These are phyloP conservation scores for Ectemnius continuus DNA, from an alignment of 2,888 invertebrate species.

Conservation along the genomic window DNA sequence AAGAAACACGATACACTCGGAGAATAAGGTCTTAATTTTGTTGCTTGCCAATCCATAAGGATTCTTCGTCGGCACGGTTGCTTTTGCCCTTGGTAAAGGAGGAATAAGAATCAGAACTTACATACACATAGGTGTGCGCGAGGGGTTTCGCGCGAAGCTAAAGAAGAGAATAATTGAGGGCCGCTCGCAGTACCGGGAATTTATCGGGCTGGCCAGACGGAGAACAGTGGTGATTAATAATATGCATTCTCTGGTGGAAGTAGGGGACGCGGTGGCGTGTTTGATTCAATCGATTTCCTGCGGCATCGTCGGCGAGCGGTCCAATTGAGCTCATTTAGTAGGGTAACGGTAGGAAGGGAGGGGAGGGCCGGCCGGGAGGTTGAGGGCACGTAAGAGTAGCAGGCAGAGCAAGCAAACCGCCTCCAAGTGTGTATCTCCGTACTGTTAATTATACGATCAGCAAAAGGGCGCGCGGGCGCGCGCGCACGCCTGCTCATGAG, in stretches of 20 bases:
- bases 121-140: too few species aligned
- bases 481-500: neutral
- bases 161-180: too few species aligned
- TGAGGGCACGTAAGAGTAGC: too few species aligned
- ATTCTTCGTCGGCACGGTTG: too few species aligned
- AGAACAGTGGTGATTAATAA: neutral
- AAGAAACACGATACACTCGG: too few species aligned
- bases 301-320: neutral
- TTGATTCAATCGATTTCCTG: neutral
- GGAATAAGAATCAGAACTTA: too few species aligned
- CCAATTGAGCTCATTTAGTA: conserved; percentile 9
- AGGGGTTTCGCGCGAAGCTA: too few species aligned
- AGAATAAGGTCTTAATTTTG: too few species aligned
- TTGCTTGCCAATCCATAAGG: too few species aligned
- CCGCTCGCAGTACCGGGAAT: neutral
- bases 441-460: conserved; percentile 46
- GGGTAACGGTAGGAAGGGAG: too few species aligned
- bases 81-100: too few species aligned
- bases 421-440: conserved; percentile 21
- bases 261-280: neutral
- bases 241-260: neutral
- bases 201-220: neutral
- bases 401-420: neutral
- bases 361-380: too few species aligned
- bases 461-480: conserved; percentile 4